Evolutionary conservation across 2,888 invertebrate species (phyloP), one percentile per base, ranked within the genome.

Genomic region (Apeira syringaria): DNA sequence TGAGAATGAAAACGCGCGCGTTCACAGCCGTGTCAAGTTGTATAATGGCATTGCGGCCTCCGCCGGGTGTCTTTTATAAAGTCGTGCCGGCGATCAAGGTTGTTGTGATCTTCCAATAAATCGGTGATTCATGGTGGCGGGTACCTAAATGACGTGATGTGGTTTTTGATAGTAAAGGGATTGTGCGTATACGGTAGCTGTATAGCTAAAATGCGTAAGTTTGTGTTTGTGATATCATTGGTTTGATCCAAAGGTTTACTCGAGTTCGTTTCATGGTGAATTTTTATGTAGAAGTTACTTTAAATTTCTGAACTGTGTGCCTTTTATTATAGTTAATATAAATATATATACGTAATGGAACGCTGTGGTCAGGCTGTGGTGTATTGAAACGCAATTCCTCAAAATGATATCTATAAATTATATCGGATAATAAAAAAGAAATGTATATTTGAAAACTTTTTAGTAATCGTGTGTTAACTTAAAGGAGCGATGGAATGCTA

Each of bases 1-100:
- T 3, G 15, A n/a, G 13, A 22, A 8, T 13, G 20, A 9, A 7
- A 34, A 42, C 13, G 35, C 51, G 45, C 38, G 41, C 41, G 51
- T 1, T 31, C 39, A 44, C 41, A 38, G 13, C 38, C 31, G 11
- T 1, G 35, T n/a, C 35, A n/a, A 34, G 48, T 26, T 26, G 46
- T 52, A 27, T 42, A 52, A 52, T 52, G 52, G 52, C 52, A 45
- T 42, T 7, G 35, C 12, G 6, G 22, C 4, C 8, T 9, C 9
- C 4, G 6, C 8, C 5, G n/a, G 10, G n/a, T 8, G 15, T 5
- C 30, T 39, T 51, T 27, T 51, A 51, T 51, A 48, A 47, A 17
- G 47, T 48, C 39, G 38, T 9, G 15, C 11, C 15, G 6, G n/a
- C n/a, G 28, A 36, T 39, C 41, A 51, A 51, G 51, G 51, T 20